Percentiles rank a stretch among this genome's conserved stretches.
These are phyloP conservation scores for Acanthosepion pharaonis DNA, from an alignment of 2,888 invertebrate genomes.

Conservation along the genomic window DNA sequence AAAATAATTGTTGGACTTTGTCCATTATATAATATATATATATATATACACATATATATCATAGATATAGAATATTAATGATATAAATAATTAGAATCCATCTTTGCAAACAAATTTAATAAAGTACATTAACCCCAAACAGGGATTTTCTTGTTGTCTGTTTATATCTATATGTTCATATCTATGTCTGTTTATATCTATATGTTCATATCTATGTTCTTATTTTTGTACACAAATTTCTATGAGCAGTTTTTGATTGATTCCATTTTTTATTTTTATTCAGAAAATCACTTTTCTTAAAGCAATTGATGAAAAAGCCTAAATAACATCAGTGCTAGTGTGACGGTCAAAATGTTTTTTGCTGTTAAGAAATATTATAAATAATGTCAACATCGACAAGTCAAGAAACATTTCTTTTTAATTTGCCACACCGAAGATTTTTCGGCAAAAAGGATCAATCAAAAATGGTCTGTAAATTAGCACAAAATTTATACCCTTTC, in stretches of 20 bases:
- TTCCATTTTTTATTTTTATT: background rate
- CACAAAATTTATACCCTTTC: too few species aligned
- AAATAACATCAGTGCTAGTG: background rate
- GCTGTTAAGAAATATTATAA: too few species aligned
- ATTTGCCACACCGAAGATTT: constrained; percentile 65
- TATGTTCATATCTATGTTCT: background rate
- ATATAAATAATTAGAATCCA: too few species aligned
- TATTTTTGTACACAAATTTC: background rate
- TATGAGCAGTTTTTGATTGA: background rate
- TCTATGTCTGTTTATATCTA: background rate
- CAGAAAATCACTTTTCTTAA: constrained; percentile 48
- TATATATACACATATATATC: too few species aligned
- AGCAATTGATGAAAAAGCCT: background rate
- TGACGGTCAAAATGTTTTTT: constrained; percentile 42
- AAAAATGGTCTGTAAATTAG: background rate
- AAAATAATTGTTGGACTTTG: too few species aligned
- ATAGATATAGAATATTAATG: too few species aligned
- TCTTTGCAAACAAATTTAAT: too few species aligned
- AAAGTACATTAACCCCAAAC: too few species aligned
- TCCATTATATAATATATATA: too few species aligned
- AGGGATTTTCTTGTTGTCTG: too few species aligned
- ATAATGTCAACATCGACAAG: constrained; percentile 56
- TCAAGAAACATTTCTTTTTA: constrained; percentile 66
- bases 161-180: too few species aligned
- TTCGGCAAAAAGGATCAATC: background rate